These are phyloP conservation scores for Autographa gamma DNA, from an alignment of 2,888 invertebrate species.

Conservation along the genomic window DNA sequence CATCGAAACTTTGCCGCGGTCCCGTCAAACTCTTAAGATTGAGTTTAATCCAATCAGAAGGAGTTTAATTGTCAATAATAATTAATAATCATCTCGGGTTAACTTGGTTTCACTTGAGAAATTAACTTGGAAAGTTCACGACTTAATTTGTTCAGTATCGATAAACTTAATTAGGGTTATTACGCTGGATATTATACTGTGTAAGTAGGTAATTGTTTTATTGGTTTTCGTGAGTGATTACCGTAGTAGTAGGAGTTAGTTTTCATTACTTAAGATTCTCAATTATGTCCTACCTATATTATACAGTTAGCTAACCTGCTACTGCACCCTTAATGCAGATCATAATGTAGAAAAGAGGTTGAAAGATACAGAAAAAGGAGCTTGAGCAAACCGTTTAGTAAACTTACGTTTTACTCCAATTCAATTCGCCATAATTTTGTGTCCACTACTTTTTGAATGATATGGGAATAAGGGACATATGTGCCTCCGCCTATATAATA, in stretches of 20 bases:
- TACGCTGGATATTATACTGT: conserved; percentile 19
- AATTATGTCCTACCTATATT: too few relatives aligned
- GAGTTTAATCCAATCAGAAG: conserved; percentile 77
- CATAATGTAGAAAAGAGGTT: too few relatives aligned
- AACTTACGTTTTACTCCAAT: too few relatives aligned
- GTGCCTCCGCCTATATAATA: too few relatives aligned
- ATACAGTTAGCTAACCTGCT: too few relatives aligned
- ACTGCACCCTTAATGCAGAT: too few relatives aligned
- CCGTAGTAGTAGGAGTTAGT: too few relatives aligned
- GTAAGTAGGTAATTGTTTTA: conserved; percentile 32
- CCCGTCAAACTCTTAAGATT: conserved; percentile 74
- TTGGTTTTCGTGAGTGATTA: conserved; percentile 18
- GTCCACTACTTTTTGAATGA: too few relatives aligned
- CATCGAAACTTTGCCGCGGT: conserved; percentile 37
- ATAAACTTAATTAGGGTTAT: conserved; percentile 61
- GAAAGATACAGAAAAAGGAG: too few relatives aligned
- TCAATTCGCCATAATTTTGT: too few relatives aligned
- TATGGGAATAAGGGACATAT: too few relatives aligned
- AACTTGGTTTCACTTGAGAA: conserved; percentile 76
- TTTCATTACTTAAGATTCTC: neutral
- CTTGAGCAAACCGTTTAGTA: too few relatives aligned
- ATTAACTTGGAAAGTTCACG: conserved; percentile 70
- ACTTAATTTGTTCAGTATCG: conserved; percentile 67
- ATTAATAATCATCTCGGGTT: conserved; percentile 78
- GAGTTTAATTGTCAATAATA: conserved; percentile 83